A percentile compares a stretch with the other conserved stretches of the same genome.
These are phyloP conservation scores for Drosophila guanche DNA, from an alignment of 1,140 invertebrate species.

Conservation along the genomic window DNA sequence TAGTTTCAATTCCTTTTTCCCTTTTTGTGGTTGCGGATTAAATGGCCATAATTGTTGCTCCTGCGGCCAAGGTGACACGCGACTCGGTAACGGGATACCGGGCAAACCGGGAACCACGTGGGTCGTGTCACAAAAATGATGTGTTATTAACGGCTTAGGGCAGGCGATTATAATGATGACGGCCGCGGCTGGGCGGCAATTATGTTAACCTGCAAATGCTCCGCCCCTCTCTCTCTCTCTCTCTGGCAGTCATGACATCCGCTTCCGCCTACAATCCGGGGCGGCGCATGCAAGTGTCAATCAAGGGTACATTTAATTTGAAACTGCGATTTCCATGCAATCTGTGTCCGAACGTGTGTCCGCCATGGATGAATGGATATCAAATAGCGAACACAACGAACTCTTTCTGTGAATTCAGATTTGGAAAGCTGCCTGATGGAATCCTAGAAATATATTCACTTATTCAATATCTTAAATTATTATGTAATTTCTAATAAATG, in stretches of 20 bases:
- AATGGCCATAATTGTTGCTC: slow-evolving; percentile 69
- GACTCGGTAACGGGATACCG: slow-evolving; percentile 68
- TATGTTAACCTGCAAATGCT: slow-evolving; percentile 52
- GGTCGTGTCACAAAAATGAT: slow-evolving; percentile 69
- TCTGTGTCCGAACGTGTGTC: slow-evolving; percentile 28
- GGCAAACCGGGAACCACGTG: slow-evolving; percentile 8
- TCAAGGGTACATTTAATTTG: slow-evolving; percentile 67
- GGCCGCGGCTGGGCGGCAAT: slow-evolving; percentile 32
- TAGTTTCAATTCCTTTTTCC: slow-evolving; percentile 56
- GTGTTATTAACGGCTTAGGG: slow-evolving; percentile 72
- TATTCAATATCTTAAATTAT: not conserved
- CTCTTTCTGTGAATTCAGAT: no score
- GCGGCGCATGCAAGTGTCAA: slow-evolving; percentile 56
- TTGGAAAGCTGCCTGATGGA: no score
- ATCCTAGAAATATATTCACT: no score
- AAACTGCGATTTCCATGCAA: slow-evolving; percentile 30
- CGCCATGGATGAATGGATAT: slow-evolving; percentile 22
- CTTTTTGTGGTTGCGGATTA: slow-evolving; percentile 62
- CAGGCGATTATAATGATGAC: slow-evolving; percentile 36
- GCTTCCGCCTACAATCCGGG: slow-evolving; percentile 56
- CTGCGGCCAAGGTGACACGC: slow-evolving; percentile 46
- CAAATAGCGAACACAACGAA: not conserved
- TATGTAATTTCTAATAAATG: no score
- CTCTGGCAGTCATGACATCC: slow-evolving; percentile 56
- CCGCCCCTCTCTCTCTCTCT: not conserved